Evolutionary conservation across 2,113 vertebrate genomes (phyloP).

Genomic region (Nanger granti): DNA sequence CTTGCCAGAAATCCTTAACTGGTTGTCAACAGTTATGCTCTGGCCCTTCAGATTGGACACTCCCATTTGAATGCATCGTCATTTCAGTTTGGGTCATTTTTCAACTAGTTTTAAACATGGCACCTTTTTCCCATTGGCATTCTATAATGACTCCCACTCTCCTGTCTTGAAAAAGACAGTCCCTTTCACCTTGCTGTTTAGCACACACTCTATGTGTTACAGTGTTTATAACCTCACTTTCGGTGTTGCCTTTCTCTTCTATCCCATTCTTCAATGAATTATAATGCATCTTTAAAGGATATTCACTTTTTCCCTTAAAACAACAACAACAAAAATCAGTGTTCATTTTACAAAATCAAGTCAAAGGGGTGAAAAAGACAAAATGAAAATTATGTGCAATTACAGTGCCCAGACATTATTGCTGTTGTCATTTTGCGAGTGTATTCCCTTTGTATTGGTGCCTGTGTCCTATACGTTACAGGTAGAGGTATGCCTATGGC

Average conservation of each 20-base stretch:
- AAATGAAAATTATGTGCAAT: neutral
- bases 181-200: neutral
- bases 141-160: neutral
- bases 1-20: neutral
- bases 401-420: neutral
- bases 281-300: conserved; percentile 10
- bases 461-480: neutral
- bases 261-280: neutral
- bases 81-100: neutral
- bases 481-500: neutral
- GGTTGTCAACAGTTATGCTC: neutral
- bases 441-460: neutral
- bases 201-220: neutral
- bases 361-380: neutral
- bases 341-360: neutral
- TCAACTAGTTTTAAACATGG: neutral
- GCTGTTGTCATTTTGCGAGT: neutral
- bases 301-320: neutral
- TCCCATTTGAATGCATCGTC: neutral
- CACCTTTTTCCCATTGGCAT: neutral
- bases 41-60: neutral
- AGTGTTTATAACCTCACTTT: neutral
- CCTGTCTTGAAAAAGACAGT: neutral
- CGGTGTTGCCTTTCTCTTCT: neutral
- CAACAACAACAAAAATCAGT: neutral